Base-by-base conservation (phyloP, 2,888 invertebrate genomes). In the Barypeithes pellucidus region DNA sequence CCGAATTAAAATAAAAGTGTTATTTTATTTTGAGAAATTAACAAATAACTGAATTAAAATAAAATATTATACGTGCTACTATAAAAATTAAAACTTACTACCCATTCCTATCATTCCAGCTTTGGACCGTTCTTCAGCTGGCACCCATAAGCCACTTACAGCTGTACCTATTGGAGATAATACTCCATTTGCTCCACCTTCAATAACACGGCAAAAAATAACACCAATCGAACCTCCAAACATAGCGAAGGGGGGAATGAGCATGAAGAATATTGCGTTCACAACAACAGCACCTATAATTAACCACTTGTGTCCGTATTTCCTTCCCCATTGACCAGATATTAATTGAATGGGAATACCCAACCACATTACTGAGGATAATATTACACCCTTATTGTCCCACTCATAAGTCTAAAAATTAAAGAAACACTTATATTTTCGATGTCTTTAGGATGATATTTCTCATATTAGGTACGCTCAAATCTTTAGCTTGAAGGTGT, bases 341-440 rank as follows among this genome's bases (percentile, higher is more conserved):
- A 92, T 92, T 1, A 94, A 85, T 85, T 94, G 94, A 18, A 92
- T 90, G 4, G 92, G 78, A 0, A 93, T 88, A 82, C 94, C 94
- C 1, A 94, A 94, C 93, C 93, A 93, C 84, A 94, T 94, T 84
- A 94, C 94, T 0, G 94, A 92, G 8, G 93, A 93, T 7, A 93
- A 85, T 39, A 94, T 88, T 67, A 90, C 80, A 12, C 54, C 47
- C 7, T 66, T 62, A 20, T 75, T 65, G 11, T 54, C 22, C 75
- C 75, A 75, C n/a, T n/a, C n/a, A 50, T 73, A 75, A 9, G 50
- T 41, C 67, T 67, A 45, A 14, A 57, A 67, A 43, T 14, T 14
- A n/a, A n/a, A n/a, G n/a, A n/a, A n/a, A n/a, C n/a, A n/a, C n/a
- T n/a, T n/a, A n/a, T n/a, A n/a, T n/a, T n/a, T n/a, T n/a, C n/a